phyloP scores from a whole-genome alignment of 1,140 invertebrate genomes.

The Glossosoma conforme region DNA sequence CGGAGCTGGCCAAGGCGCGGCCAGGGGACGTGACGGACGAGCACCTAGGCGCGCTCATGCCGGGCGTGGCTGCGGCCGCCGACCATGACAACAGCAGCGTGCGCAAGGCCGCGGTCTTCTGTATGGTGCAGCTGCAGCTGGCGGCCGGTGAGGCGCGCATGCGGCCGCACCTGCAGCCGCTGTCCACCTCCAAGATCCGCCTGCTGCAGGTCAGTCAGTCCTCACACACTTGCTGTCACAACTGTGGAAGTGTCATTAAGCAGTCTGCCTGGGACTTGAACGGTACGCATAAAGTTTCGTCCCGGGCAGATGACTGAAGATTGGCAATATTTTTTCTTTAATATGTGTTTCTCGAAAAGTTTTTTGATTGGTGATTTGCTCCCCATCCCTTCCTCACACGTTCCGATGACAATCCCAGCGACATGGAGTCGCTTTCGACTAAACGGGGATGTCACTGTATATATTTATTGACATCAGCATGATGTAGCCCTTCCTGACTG shows the following conservation, averaged over 20 bases:
- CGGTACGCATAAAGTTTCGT: too few species aligned
- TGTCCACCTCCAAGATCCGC: constrained; percentile 78
- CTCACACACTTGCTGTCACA: not conserved
- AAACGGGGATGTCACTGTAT: too few species aligned
- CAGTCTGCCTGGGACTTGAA: not conserved
- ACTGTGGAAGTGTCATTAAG: not conserved
- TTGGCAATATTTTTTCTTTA: not conserved
- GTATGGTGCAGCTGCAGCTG: constrained; percentile 88
- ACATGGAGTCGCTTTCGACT: too few species aligned
- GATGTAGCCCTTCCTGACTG: too few species aligned
- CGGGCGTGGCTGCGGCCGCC: constrained; percentile 73
- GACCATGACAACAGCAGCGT: constrained; percentile 87
- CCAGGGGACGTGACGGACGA: constrained; percentile 65
- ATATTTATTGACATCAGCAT: too few species aligned
- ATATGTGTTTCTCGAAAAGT: too few species aligned
- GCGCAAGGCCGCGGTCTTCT: constrained; percentile 90
- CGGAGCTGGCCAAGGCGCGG: constrained; percentile 73
- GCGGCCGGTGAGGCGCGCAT: constrained; percentile 79
- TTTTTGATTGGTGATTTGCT: too few species aligned
- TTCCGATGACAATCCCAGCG: too few species aligned
- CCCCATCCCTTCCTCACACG: too few species aligned
- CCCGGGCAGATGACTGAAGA: too few species aligned
- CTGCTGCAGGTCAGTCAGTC: constrained; percentile 39
- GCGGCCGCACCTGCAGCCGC: constrained; percentile 67
- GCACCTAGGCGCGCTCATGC: constrained; percentile 75